These are phyloP conservation scores for Sepiola atlantica DNA, from an alignment of 2,888 invertebrate genomes.

Conservation along the genomic window DNA sequence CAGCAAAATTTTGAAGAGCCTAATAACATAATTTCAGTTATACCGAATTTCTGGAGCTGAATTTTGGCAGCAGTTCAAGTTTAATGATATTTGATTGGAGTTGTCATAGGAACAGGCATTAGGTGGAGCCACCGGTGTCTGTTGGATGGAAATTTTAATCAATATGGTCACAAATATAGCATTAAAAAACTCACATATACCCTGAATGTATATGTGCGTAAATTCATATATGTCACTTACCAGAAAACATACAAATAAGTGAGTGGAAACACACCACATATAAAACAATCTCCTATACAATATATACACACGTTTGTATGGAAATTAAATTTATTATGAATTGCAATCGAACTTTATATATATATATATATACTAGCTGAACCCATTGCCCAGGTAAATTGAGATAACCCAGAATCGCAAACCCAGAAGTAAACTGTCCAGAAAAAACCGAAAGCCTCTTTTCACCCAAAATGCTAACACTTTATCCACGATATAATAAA, in stretches of 20 bases:
- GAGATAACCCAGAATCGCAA: no score
- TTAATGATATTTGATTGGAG: slow-evolving; percentile 32
- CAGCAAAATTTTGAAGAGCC: slow-evolving; percentile 32
- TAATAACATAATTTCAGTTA: slow-evolving; percentile 32
- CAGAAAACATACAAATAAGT: neutral
- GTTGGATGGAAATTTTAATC: slow-evolving; percentile 7
- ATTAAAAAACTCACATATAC: neutral
- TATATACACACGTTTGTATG: neutral
- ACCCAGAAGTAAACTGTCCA: no score
- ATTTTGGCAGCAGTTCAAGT: slow-evolving; percentile 22
- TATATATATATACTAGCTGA: no score
- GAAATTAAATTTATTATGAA: no score
- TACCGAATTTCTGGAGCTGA: slow-evolving; percentile 20
- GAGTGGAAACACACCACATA: neutral
- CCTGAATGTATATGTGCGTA: neutral
- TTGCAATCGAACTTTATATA: no score
- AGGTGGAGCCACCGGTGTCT: neutral
- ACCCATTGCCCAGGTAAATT: no score
- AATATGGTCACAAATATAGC: neutral
- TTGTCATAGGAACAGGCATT: slow-evolving; percentile 20
- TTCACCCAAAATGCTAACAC: no score
- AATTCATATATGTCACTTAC: neutral
- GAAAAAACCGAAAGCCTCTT: no score
- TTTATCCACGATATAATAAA: no score
- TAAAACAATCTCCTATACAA: neutral